Percentiles rank a stretch among this genome's conserved stretches.
These are phyloP conservation scores for Daubentonia madagascariensis DNA, from an alignment of 2,113 vertebrate genomes.

Conservation along the genomic window DNA sequence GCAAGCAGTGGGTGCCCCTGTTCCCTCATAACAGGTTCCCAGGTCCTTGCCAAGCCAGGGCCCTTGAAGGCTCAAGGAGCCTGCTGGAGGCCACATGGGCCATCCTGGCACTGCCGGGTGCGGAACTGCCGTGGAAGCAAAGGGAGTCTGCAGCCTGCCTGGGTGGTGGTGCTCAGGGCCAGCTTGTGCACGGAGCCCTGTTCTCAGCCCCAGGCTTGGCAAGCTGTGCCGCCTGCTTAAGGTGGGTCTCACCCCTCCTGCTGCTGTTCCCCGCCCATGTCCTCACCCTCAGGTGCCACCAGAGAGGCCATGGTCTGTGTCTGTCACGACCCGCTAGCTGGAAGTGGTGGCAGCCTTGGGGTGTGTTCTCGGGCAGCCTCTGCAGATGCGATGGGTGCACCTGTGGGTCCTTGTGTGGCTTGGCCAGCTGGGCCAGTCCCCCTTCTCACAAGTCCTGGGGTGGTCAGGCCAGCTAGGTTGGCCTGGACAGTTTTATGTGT, in stretches of 20 bases:
- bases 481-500: not conserved
- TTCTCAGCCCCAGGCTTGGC: not conserved
- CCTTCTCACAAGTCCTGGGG: not conserved
- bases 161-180: not conserved
- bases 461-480: not conserved
- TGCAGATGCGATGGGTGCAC: not conserved
- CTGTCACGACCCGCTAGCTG: not conserved
- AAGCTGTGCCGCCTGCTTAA: not conserved
- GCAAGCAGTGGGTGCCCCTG: too few relatives aligned
- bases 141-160: not conserved
- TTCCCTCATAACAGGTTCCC: not conserved
- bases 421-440: too few relatives aligned
- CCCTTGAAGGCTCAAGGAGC: not conserved
- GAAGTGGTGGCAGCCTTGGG: too few relatives aligned
- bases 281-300: not conserved
- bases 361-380: not conserved
- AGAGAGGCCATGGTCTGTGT: not conserved
- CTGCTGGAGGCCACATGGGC: not conserved
- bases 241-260: not conserved
- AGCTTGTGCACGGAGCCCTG: not conserved
- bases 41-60: not conserved
- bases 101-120: not conserved
- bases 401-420: not conserved
- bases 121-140: too few relatives aligned
- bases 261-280: not conserved